Base-by-base conservation (phyloP, 1,140 invertebrate species). In the Microplitis mediator region DNA sequence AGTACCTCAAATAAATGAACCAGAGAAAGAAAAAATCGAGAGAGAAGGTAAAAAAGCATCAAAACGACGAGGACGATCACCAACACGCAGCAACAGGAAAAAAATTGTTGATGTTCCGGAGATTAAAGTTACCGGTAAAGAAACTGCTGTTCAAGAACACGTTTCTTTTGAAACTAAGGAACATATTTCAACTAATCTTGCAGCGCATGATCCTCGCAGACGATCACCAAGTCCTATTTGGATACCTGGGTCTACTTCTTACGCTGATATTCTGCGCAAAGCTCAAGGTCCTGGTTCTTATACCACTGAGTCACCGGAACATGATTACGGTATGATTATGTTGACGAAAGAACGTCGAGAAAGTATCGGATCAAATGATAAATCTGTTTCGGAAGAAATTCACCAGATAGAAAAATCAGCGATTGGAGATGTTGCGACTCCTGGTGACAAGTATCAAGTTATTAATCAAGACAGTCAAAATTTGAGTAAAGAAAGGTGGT, bases 211-310 rank as follows among this genome's bases (percentile, higher is more conserved):
- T 39, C 76, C 82, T 51, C 76, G 45, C 72, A 82, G 82, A 14
- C 86, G 92, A 73, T 93, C 92, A 3, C 89, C 89, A 11, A 93
- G 92, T 83, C 93, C 92, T 13, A 90, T 93, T 73, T 94, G 92
- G 92, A 79, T 87, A 6, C 91, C 91, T 0, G 93, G 92, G 36
- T 91, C 91, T 9, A 90, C 91, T 11, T 90, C 93, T 35, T 95
- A 95, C 81, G 93, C 93, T 4, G 93, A 94, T 82, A 92, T 95
- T 71, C 87, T 95, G 8, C 89, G 90, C 63, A 93, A 93, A 60
- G 81, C 84, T 61, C 76, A 78, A 35, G 80, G 80, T 3, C 69
- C 69, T 3, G 74, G 75, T 45, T 36, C 79, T 3, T 31, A 79
- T 3, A 77, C 79, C 45, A 74, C 75, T 4, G 74, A 77, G 35